Percentiles rank a stretch among this genome's conserved stretches.
These are phyloP conservation scores for Lanistes nyassanus DNA, from an alignment of 1,140 invertebrate species.

Conservation along the genomic window DNA sequence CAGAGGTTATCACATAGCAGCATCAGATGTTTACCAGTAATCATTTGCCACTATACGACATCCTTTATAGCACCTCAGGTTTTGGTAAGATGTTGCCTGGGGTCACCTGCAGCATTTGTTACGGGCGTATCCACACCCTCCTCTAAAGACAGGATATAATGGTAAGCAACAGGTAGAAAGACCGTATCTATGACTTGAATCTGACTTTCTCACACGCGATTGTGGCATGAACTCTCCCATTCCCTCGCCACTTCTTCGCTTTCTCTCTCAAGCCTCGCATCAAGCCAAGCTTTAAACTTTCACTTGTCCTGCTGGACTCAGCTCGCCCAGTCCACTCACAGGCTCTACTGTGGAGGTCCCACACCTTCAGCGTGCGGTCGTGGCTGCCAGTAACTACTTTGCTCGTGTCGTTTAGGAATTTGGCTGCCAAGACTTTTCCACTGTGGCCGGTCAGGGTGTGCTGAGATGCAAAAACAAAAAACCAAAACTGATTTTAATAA, in stretches of 20 bases:
- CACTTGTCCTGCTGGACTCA: too few relatives aligned
- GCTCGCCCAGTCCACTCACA: conserved; percentile 79
- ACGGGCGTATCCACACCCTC: too few relatives aligned
- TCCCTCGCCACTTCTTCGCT: too few relatives aligned
- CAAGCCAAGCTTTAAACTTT: too few relatives aligned
- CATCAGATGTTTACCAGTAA: too few relatives aligned
- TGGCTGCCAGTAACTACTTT: conserved; percentile 84
- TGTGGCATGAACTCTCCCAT: too few relatives aligned
- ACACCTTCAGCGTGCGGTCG: conserved; percentile 96
- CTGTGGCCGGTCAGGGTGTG: conserved; percentile 97
- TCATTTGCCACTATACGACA: too few relatives aligned
- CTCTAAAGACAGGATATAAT: neutral
- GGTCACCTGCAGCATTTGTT: too few relatives aligned
- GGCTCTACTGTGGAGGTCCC: conserved; percentile 91
- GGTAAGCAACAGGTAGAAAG: neutral
- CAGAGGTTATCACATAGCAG: too few relatives aligned
- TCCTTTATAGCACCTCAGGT: too few relatives aligned
- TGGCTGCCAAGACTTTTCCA: conserved; percentile 78
- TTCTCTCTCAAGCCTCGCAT: too few relatives aligned
- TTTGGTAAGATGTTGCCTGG: too few relatives aligned
- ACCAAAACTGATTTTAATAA: neutral
- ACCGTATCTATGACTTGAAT: neutral
- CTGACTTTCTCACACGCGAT: neutral
- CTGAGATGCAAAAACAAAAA: conserved; percentile 73
- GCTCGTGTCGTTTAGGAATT: conserved; percentile 59